Evolutionary conservation across 2,113 vertebrate species (phyloP), one percentile per base, ranked within the genome.

Genomic region (Pterocles burchelli): DNA sequence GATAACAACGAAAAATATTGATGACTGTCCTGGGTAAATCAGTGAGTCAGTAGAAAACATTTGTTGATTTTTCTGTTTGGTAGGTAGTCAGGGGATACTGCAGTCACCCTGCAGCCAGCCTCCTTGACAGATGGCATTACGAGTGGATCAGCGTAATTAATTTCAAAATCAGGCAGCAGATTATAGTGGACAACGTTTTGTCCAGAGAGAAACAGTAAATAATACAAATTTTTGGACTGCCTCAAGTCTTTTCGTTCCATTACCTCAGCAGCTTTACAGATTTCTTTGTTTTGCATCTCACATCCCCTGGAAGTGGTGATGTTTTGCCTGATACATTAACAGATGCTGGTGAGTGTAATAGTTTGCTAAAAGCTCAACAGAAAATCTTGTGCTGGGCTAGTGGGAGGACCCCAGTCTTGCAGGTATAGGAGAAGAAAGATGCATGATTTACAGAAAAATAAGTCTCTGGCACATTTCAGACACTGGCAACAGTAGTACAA

Each of bases 1-100:
- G 61, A 41, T 74, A 93, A 59, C 55, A 63, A 7, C 59, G 45
- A 59, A 75, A 93, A 89, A 77, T 92, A 74, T 11, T 55, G 72
- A 48, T 92, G 43, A 18, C 34, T 93, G 43, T 71, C 68, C 22
- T 77, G 38, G 26, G 19, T 90, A 84, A 84, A 90, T 90, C 36
- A 74, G 72, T 74, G 86, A 89, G 55, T 88, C 68, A 52, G 26
- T 34, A 92, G 67, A 90, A 95, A 95, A 71, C 31, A 70, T 77
- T 77, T 79, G 81, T 97, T 96, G 59, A 59, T 89, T 89, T 90
- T 95, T 96, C 55, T 95, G 22, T 97, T 94, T 95, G 72, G 48
- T 93, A 51, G 65, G 95, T 97, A 95, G 91, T 95, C 86, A 92
- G 80, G 91, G 96, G 92, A 92, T 95, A 95, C 92, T 78, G 79